Evolutionary conservation across 2,113 vertebrate species (phyloP).

Genomic region (Tupaia chinensis): DNA sequence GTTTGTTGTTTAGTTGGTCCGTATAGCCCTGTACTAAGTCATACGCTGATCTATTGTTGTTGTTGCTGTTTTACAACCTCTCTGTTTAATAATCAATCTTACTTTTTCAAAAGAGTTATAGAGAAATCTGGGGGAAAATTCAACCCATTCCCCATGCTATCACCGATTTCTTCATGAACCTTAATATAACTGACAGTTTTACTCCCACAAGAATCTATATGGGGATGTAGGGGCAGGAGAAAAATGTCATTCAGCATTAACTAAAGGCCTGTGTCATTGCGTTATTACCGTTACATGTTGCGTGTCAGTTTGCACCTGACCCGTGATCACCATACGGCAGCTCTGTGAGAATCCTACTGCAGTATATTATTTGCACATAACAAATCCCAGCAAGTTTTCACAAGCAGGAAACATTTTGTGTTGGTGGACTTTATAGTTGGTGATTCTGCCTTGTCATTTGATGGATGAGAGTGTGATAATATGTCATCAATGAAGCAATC

Average conservation of each 20-base stretch:
- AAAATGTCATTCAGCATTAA: not conserved
- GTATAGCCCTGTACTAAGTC: not conserved
- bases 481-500: not conserved
- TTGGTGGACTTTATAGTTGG: not conserved
- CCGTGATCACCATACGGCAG: not conserved
- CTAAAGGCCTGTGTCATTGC: not conserved
- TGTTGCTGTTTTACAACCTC: not conserved
- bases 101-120: not conserved
- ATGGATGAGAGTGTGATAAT: slow-evolving; percentile 29
- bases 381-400: not conserved
- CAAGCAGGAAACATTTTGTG: not conserved
- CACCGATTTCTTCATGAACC: not conserved
- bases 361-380: not conserved
- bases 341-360: not conserved
- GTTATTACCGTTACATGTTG: not conserved
- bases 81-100: not conserved
- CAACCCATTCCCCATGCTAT: not conserved
- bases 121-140: not conserved
- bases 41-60: not conserved
- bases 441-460: not conserved
- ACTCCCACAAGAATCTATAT: not conserved
- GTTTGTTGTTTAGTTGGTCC: not conserved
- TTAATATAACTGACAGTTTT: not conserved
- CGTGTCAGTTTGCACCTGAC: not conserved
- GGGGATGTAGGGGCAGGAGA: rapidly evolving